Base-by-base conservation (phyloP, 2,797 vertebrate species). In the Sebastes minor region DNA sequence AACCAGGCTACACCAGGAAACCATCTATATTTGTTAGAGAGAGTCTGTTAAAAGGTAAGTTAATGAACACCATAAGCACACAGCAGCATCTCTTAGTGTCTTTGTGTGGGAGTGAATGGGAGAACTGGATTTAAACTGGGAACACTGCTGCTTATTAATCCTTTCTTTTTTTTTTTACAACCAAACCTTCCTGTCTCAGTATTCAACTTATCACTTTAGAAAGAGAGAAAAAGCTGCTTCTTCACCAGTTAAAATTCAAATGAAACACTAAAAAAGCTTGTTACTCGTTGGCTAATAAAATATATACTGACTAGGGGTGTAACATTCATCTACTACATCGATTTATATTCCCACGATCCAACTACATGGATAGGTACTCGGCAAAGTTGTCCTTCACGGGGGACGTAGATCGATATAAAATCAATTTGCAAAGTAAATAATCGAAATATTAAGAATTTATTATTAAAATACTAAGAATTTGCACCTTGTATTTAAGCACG, bases 41-140 rank as follows among this genome's bases (percentile, higher is more conserved):
- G 52, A 69, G 35, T 35, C 55, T 20, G 27, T 32, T 69, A 35
- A 52, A 59, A 67, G 61, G 11, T 56, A 4, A 32, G 5, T 4
- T 14, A 8, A 81, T 0, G 2, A 35, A 63, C 42, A 42, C 22
- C 23, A 57, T 25, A 57, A 25, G 25, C 55, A 57, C 55, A 57
- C 55, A 57, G 35, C 25, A 46, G 42, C 22, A 55, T 53, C 52
- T 22, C 52, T 22, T 56, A 25, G 22, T 23, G 70, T 80, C 55
- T 83, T 60, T 85, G 80, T 85, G 46, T 56, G 56, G 2, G 49
- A 49, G 25, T 68, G 63, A 82, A 82, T 82, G 63, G 76, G 9
- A 56, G 60, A 80, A 82, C 82, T 57, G 78, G 8, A 59, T 71
- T 67, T 13, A 77, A 62, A 25, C 64, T 66, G 57, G n/a, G 14